These are phyloP conservation scores for Echinometra lucunter DNA, from an alignment of 53 echinoderm and acorn worm genomes.

Conservation along the genomic window DNA sequence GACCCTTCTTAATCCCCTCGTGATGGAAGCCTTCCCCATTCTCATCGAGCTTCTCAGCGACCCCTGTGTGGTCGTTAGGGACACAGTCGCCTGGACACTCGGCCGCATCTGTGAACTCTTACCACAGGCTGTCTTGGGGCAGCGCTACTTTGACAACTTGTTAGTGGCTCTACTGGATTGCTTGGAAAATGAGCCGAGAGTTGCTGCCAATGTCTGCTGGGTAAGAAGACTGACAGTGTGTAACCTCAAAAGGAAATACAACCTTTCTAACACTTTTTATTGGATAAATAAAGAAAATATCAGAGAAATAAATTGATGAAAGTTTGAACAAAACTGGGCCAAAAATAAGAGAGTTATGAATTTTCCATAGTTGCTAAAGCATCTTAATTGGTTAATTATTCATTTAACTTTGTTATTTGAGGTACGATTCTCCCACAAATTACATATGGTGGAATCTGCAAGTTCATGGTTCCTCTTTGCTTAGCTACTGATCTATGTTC, in stretches of 20 bases:
- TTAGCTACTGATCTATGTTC: not conserved
- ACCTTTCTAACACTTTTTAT: not conserved
- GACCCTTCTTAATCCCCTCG: constrained; percentile 80
- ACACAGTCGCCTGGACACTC: constrained; percentile 97
- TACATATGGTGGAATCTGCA: too few species aligned
- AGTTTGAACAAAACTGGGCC: not conserved
- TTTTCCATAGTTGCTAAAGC: not conserved
- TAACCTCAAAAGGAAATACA: too few species aligned
- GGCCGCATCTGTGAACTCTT: constrained; percentile 96
- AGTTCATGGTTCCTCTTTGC: too few species aligned
- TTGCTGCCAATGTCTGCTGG: constrained; percentile 99
- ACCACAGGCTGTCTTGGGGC: constrained; percentile 86
- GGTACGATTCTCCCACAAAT: too few species aligned
- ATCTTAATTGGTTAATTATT: not conserved
- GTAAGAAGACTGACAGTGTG: constrained; percentile 70
- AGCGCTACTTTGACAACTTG: constrained; percentile 76
- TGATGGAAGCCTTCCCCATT: constrained; percentile 81
- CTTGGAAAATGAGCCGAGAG: constrained; percentile 89
- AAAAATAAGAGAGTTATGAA: not conserved
- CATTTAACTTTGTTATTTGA: too few species aligned
- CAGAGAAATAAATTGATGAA: not conserved
- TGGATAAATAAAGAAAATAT: not conserved
- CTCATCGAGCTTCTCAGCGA: constrained; percentile 85
- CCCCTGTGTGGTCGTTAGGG: constrained; percentile 83
- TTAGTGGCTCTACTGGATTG: constrained; percentile 79